Evolutionary conservation across 2,113 vertebrate genomes (phyloP).

Genomic region (Etia nguti): DNA sequence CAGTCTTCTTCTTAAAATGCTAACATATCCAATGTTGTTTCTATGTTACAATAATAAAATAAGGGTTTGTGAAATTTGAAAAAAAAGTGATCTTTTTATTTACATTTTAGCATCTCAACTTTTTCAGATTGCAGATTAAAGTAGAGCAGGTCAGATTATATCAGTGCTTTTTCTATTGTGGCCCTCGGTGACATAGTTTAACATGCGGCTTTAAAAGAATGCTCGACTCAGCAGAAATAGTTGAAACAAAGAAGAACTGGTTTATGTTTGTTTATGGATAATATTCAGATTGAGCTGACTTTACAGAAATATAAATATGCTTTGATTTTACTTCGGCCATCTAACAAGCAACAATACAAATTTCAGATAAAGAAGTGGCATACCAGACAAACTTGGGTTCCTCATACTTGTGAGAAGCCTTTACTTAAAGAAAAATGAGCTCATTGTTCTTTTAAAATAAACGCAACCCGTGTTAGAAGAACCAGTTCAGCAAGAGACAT

Average conservation of each 20-base stretch:
- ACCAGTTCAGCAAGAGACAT: background rate
- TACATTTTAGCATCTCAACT: background rate
- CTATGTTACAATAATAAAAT: background rate
- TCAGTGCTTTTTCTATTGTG: background rate
- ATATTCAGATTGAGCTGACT: background rate
- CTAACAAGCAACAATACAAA: background rate
- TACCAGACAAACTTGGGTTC: background rate
- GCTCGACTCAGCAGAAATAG: background rate
- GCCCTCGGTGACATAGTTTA: background rate
- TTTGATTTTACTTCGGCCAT: rapidly evolving
- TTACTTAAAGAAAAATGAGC: background rate
- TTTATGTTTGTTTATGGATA: background rate
- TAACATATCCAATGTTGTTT: rapidly evolving
- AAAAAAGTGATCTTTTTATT: rapidly evolving
- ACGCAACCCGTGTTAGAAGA: background rate
- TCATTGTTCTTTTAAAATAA: background rate
- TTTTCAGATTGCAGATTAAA: background rate
- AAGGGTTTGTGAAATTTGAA: background rate
- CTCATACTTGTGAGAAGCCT: background rate
- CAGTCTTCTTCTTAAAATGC: background rate
- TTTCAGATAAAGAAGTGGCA: background rate
- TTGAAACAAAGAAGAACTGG: background rate
- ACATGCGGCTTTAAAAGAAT: background rate
- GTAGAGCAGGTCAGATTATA: background rate
- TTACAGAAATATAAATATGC: background rate